A percentile compares a stretch with the other conserved stretches of the same genome.
phyloP scores from a whole-genome alignment of 2,113 vertebrate genomes.

The Callaeas wilsoni region DNA sequence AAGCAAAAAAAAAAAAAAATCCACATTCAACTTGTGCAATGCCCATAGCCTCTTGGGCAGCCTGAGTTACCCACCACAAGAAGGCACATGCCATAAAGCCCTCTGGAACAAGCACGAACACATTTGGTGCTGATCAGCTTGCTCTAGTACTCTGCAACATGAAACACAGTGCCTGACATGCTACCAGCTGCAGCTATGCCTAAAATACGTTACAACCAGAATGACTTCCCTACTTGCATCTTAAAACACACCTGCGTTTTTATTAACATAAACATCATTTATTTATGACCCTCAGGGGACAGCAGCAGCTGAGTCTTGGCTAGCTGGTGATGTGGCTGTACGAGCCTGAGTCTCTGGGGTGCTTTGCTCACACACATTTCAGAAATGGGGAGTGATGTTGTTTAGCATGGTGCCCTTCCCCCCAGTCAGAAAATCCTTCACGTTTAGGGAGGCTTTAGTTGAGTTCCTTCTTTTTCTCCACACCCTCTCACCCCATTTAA shows the following conservation, averaged over 20 bases:
- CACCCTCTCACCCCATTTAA: neutral
- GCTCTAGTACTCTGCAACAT: neutral
- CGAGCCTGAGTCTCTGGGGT: fast-evolving
- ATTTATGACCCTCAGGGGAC: neutral
- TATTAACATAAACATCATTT: no score
- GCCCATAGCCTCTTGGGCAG: neutral
- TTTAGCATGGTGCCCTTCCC: fast-evolving
- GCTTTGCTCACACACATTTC: neutral
- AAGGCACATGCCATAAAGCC: neutral
- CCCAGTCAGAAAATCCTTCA: neutral
- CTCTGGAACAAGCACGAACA: neutral
- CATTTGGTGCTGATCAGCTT: neutral
- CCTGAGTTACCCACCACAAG: neutral
- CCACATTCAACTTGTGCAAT: neutral
- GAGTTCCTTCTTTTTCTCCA: neutral
- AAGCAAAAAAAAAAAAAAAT: neutral
- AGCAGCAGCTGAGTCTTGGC: neutral
- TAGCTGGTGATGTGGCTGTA: neutral
- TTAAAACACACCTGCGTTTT: neutral
- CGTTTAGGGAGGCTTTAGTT: neutral
- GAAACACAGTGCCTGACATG: neutral
- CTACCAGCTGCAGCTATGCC: neutral
- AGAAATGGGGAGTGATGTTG: neutral
- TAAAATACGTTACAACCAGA: neutral
- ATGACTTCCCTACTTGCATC: neutral